Evolutionary conservation across 2,888 invertebrate genomes (phyloP).

Genomic region (Melipona beecheii): DNA sequence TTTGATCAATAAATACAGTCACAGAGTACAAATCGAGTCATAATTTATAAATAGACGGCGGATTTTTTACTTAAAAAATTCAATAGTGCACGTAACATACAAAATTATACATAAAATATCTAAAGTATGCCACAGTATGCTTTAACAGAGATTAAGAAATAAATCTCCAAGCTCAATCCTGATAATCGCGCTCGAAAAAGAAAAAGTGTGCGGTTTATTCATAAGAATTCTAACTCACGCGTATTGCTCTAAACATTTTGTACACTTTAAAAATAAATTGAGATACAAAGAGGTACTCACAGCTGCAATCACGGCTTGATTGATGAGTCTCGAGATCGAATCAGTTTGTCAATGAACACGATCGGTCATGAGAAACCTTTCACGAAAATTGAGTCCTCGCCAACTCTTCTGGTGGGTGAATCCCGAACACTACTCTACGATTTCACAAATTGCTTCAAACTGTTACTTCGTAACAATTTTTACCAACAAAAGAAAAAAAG

Average conservation of each 20-base stretch:
- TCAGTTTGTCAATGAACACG: not conserved
- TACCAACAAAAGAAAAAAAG: not conserved
- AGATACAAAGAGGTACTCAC: slow-evolving; percentile 7
- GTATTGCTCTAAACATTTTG: not conserved
- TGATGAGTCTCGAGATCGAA: not conserved
- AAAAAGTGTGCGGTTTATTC: not conserved
- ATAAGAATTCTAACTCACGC: not conserved
- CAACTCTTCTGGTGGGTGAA: no score
- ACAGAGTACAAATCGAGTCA: not conserved
- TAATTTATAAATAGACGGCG: not conserved
- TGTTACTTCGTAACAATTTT: no score
- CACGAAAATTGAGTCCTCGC: not conserved
- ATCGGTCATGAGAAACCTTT: not conserved
- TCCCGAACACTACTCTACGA: not conserved
- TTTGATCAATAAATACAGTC: not conserved
- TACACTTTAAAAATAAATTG: not conserved
- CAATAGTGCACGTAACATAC: no score
- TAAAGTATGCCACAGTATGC: no score
- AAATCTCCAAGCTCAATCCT: no score
- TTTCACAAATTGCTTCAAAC: not conserved
- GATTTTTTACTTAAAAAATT: no score
- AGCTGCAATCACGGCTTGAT: no score
- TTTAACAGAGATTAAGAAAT: no score
- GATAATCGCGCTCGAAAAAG: no score
- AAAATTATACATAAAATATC: no score